Evolutionary conservation across 2,797 vertebrate genomes (phyloP).

Genomic region (Podarcis siculus): DNA sequence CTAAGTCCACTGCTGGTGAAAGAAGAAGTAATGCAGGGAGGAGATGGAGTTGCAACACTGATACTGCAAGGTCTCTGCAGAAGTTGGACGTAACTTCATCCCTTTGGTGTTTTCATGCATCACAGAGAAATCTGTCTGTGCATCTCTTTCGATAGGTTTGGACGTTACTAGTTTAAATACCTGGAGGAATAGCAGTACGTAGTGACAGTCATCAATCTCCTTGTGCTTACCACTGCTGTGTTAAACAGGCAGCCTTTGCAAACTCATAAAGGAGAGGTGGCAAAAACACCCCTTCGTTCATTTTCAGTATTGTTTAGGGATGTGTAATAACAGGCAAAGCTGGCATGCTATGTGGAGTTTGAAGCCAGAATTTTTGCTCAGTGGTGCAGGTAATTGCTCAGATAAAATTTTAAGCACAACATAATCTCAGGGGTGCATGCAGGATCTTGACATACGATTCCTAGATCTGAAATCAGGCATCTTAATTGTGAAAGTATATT

Average conservation of each 20-base stretch:
- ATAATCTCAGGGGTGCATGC: slow-evolving; percentile 5
- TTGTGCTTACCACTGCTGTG: background rate
- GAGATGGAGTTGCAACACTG: background rate
- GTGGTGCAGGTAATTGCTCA: slow-evolving; percentile 37
- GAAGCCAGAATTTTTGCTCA: slow-evolving; percentile 43
- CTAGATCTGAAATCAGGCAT: background rate
- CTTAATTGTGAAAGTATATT: background rate
- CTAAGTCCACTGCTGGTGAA: too few species aligned
- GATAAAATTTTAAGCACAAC: slow-evolving; percentile 26
- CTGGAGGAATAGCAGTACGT: background rate
- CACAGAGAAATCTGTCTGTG: background rate
- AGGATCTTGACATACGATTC: background rate
- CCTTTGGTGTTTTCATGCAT: background rate
- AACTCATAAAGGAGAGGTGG: background rate
- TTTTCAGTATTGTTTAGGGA: background rate
- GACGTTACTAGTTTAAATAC: background rate
- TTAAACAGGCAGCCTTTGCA: background rate
- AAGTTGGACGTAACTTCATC: background rate
- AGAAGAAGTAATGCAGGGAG: background rate
- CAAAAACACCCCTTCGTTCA: background rate
- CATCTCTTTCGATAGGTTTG: too few species aligned
- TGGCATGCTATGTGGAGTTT: background rate
- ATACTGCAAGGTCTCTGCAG: background rate
- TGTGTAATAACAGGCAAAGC: background rate
- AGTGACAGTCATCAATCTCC: background rate